Evolutionary conservation across 2,797 vertebrate species (phyloP).

Genomic region (Phataginus tetradactyla): DNA sequence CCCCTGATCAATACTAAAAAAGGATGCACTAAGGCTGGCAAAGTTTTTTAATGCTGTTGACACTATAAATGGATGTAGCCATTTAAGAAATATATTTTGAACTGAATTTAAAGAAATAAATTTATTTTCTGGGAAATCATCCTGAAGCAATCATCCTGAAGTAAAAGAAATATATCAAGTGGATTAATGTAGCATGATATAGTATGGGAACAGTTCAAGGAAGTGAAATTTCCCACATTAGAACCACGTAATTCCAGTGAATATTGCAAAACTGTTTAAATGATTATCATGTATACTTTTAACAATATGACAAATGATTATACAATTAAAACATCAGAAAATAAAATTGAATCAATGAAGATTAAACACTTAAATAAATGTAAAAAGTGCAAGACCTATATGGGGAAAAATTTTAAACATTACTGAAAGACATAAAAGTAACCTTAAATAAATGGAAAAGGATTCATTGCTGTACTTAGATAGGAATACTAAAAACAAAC

Average conservation of each 20-base stretch:
- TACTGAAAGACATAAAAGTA: background rate
- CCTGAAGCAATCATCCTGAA: background rate
- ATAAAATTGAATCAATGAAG: background rate
- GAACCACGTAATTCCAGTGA: background rate
- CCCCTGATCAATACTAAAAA: background rate
- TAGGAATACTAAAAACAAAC: background rate
- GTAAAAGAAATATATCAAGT: background rate
- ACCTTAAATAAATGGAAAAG: background rate
- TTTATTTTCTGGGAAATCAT: background rate
- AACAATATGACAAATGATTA: background rate
- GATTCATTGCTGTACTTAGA: background rate
- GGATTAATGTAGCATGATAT: background rate
- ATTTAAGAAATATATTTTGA: background rate
- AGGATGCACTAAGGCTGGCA: background rate
- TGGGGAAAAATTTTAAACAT: background rate
- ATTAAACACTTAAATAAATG: background rate
- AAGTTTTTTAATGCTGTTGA: background rate
- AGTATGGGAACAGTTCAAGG: background rate
- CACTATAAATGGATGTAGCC: background rate
- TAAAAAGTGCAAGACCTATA: background rate
- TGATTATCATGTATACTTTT: background rate
- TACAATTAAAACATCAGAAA: background rate
- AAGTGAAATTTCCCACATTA: background rate
- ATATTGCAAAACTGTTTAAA: background rate
- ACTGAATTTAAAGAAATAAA: background rate